Evolutionary conservation across 2,113 vertebrate genomes (phyloP).

Genomic region (Sturnus vulgaris): DNA sequence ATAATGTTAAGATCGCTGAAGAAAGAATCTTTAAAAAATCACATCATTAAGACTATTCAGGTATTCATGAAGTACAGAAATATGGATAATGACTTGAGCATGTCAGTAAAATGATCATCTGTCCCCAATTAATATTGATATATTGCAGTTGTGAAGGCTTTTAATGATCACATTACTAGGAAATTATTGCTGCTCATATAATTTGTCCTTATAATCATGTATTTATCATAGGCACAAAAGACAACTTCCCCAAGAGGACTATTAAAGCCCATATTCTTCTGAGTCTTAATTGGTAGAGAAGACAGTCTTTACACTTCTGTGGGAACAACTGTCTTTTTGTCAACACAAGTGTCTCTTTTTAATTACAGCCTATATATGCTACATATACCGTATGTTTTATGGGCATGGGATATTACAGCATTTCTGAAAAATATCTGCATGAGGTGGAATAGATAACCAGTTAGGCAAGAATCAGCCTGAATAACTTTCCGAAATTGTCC

Average conservation of each 20-base stretch:
- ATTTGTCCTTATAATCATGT: constrained; percentile 90
- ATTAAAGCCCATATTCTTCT: constrained; percentile 70
- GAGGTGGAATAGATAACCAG: constrained; percentile 3
- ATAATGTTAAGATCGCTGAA: neutral
- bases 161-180: constrained; percentile 85
- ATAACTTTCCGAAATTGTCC: neutral
- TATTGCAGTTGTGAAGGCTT: constrained; percentile 79
- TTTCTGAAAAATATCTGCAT: neutral
- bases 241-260: constrained; percentile 72
- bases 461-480: neutral
- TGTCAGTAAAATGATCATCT: constrained; percentile 83
- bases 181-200: constrained; percentile 88
- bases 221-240: constrained; percentile 82
- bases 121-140: constrained; percentile 91
- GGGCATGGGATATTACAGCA: neutral
- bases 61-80: constrained; percentile 76
- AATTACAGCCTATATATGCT: constrained; percentile 35
- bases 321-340: constrained; percentile 55
- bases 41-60: constrained; percentile 75
- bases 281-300: constrained; percentile 71
- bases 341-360: constrained; percentile 48
- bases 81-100: constrained; percentile 78
- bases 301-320: constrained; percentile 44
- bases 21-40: constrained; percentile 52
- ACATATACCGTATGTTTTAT: neutral